Conservation (phyloP, 2,113 vertebrate genomes). For the Alexandromys fortis region DNA sequence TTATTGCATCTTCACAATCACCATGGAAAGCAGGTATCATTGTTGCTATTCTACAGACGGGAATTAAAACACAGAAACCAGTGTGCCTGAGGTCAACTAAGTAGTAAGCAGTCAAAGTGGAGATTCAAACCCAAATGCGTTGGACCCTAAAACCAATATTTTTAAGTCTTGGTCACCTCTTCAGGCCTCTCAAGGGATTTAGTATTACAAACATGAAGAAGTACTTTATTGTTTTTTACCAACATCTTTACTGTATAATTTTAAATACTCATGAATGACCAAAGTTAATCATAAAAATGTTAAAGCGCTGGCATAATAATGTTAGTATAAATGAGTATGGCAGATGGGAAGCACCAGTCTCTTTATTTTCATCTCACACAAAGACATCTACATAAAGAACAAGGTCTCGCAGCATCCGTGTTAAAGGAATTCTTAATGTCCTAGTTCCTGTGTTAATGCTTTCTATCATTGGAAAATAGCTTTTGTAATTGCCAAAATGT, state of each 20-base stretch:
- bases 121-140: neutral
- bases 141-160: neutral
- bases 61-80: neutral
- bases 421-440: slow-evolving; percentile 62
- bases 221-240: neutral
- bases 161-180: neutral
- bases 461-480: slow-evolving; percentile 71
- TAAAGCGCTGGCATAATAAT: neutral
- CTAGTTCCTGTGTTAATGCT: slow-evolving; percentile 58
- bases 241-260: neutral
- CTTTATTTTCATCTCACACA: slow-evolving; percentile 31
- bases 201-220: neutral
- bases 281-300: neutral
- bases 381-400: slow-evolving; percentile 28
- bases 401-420: slow-evolving; percentile 4
- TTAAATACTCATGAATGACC: neutral
- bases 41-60: no score
- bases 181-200: neutral
- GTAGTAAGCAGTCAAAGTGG: neutral
- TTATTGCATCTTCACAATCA: neutral
- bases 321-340: neutral
- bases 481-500: slow-evolving; percentile 78
- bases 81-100: neutral
- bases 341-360: neutral
- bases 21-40: neutral